These are phyloP conservation scores for Centruroides sculpturatus DNA, from an alignment of 1,140 invertebrate species.

Conservation along the genomic window DNA sequence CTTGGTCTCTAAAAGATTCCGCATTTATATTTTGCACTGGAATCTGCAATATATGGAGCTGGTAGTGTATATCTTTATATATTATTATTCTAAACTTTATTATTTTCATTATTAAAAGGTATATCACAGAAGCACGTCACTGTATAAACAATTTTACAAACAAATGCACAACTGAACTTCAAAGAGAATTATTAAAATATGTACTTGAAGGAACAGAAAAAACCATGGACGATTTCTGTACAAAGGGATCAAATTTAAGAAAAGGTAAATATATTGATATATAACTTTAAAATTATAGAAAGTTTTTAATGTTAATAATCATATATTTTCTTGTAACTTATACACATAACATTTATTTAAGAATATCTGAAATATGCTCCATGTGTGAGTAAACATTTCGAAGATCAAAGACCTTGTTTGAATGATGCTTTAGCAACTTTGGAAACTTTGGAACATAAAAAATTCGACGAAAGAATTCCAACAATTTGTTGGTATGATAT, in stretches of 20 bases:
- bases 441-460: not conserved
- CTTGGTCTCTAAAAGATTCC: no score
- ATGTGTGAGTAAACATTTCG: no score
- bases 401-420: not conserved
- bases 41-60: no score
- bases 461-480: not conserved
- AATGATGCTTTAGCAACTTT: not conserved
- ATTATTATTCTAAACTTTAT: not conserved
- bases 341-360: no score
- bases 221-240: constrained; percentile 20
- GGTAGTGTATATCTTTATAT: no score
- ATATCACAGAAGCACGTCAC: constrained; percentile 14
- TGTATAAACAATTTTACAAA: constrained; percentile 19
- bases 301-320: no score
- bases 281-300: not conserved
- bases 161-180: constrained; percentile 22
- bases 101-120: not conserved
- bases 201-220: constrained; percentile 16
- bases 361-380: no score
- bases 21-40: no score
- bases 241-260: constrained; percentile 11
- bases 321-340: no score
- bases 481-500: not conserved
- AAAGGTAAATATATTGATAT: constrained; percentile 9
- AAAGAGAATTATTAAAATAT: constrained; percentile 20